Conservation (phyloP, 2,888 invertebrate genomes). For the Nemapogon koenigi region DNA sequence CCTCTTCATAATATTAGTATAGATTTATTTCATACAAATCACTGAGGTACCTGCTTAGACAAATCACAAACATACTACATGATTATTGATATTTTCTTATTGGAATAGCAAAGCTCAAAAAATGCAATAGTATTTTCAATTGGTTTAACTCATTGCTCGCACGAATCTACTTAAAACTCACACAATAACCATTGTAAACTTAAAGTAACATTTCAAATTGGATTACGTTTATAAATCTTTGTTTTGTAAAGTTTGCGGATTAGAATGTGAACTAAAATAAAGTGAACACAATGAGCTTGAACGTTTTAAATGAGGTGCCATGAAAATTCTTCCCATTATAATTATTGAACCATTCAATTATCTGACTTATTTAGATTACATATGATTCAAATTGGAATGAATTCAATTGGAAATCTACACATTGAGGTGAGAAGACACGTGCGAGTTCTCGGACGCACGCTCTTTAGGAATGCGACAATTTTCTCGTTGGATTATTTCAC, state of each 20-base stretch:
- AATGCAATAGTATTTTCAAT: slow-evolving; percentile 38
- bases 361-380: no score
- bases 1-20: no score
- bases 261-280: slow-evolving; percentile 39
- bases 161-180: slow-evolving; percentile 30
- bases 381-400: not conserved
- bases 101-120: slow-evolving; percentile 26
- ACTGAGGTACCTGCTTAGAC: no score
- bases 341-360: no score
- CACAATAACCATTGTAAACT: slow-evolving; percentile 16
- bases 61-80: slow-evolving; percentile 9
- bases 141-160: slow-evolving; percentile 54
- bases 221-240: no score
- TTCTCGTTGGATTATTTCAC: slow-evolving; percentile 30
- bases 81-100: slow-evolving; percentile 19
- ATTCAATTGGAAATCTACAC: not conserved
- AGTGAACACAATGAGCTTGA: slow-evolving; percentile 42
- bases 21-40: no score
- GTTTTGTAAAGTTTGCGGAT: slow-evolving; percentile 2
- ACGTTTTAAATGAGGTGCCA: slow-evolving; percentile 39
- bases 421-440: slow-evolving; percentile 48
- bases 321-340: no score
- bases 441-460: slow-evolving; percentile 22
- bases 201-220: slow-evolving; percentile 7
- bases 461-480: slow-evolving; percentile 45